These are phyloP conservation scores for Dufourea novaeangliae DNA, from an alignment of 1,140 invertebrate species.

Conservation along the genomic window DNA sequence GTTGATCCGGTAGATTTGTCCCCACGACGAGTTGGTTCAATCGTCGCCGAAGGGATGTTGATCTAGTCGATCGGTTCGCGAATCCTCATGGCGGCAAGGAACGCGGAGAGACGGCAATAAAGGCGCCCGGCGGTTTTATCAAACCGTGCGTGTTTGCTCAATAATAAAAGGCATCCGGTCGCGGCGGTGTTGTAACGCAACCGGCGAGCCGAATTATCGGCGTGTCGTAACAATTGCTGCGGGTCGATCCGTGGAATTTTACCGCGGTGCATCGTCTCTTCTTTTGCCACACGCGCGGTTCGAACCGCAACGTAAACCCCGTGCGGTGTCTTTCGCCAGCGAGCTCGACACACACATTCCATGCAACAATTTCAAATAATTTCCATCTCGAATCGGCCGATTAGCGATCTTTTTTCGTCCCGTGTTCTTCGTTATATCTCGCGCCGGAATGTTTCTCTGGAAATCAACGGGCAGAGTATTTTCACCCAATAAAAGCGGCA, in stretches of 20 bases:
- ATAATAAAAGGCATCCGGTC: conserved; percentile 59
- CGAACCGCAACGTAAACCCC: no score
- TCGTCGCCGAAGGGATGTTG: not conserved
- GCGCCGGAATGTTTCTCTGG: not conserved
- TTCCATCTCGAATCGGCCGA: no score
- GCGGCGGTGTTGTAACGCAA: conserved; percentile 42
- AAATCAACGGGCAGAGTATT: not conserved
- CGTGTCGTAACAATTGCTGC: conserved; percentile 60
- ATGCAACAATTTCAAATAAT: no score
- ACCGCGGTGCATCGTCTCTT: conserved; percentile 42
- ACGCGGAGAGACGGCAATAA: conserved; percentile 25
- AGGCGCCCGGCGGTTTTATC: conserved; percentile 43
- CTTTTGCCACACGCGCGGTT: not conserved
- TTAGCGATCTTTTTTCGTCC: no score
- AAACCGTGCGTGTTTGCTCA: conserved; percentile 48
- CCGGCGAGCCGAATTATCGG: conserved; percentile 59
- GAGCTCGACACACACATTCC: no score
- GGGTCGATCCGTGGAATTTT: conserved; percentile 50
- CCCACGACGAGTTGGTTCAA: no score
- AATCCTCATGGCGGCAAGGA: not conserved
- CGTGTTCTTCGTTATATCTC: no score
- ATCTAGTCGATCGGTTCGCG: not conserved
- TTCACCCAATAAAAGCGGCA: conserved; percentile 10
- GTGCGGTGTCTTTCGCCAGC: no score
- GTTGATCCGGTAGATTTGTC: no score